A percentile compares a stretch with the other conserved stretches of the same genome.
Evolutionary conservation across 2,113 vertebrate species (phyloP).

Genomic region (Hemibagrus wyckioides): DNA sequence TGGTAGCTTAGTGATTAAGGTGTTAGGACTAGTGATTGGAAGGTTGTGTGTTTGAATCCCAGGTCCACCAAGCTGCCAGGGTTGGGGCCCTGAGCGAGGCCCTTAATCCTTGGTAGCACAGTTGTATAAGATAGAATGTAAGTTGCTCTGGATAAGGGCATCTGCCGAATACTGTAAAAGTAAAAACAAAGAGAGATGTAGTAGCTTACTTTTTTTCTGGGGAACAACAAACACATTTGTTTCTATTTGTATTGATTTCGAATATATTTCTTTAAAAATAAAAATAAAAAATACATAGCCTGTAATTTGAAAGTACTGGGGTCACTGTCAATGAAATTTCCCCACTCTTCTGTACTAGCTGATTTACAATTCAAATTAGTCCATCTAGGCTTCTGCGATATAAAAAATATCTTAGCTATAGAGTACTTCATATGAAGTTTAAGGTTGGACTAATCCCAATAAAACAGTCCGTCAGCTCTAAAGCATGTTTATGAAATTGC

Average conservation of each 20-base stretch:
- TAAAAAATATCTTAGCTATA: neutral
- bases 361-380: neutral
- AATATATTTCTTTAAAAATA: neutral
- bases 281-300: neutral
- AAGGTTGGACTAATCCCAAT: conserved; percentile 26
- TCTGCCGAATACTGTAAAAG: too few relatives aligned
- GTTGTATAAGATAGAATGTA: too few relatives aligned
- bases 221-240: neutral
- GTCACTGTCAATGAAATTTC: neutral
- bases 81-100: too few relatives aligned
- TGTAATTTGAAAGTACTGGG: neutral
- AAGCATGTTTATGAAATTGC: conserved; percentile 39
- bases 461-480: conserved; percentile 26
- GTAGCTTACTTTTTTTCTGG: too few relatives aligned
- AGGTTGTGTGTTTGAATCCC: too few relatives aligned
- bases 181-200: too few relatives aligned
- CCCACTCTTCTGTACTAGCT: neutral
- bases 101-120: too few relatives aligned
- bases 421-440: conserved; percentile 12
- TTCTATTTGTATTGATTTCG: neutral
- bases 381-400: neutral
- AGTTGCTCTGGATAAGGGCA: too few relatives aligned
- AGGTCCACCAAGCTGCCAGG: too few relatives aligned
- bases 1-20: too few relatives aligned
- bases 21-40: too few relatives aligned